These are phyloP conservation scores for Conops quadrifasciatus DNA, from an alignment of 2,888 invertebrate species.

Conservation along the genomic window DNA sequence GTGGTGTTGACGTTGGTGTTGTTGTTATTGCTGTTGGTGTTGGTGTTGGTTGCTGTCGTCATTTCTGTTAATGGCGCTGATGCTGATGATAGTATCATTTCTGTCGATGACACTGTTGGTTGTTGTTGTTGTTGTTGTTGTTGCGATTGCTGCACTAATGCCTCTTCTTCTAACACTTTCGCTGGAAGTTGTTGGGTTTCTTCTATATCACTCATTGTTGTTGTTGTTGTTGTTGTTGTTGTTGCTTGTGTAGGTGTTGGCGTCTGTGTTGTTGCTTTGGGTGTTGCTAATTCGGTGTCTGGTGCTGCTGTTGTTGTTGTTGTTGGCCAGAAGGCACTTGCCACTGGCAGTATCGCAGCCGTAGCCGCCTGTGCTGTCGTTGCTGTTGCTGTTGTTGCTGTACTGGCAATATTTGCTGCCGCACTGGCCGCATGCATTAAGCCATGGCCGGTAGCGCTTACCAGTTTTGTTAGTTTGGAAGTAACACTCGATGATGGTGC, in stretches of 20 bases:
- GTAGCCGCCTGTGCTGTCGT: slow-evolving; percentile 46
- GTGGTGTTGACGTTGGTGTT: neutral
- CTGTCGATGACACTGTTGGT: slow-evolving; percentile 28
- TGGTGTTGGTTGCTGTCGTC: slow-evolving; percentile 5
- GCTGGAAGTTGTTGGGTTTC: slow-evolving; percentile 12
- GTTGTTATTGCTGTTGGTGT: slow-evolving; percentile 13
- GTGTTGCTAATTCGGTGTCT: slow-evolving; percentile 23
- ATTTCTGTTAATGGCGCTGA: slow-evolving; percentile 22
- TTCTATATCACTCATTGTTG: neutral
- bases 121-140: slow-evolving; percentile 36
- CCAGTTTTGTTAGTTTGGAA: slow-evolving; percentile 60
- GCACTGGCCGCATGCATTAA: slow-evolving; percentile 53
- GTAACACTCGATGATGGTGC: slow-evolving; percentile 50
- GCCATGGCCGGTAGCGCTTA: slow-evolving; percentile 58
- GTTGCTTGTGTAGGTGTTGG: neutral
- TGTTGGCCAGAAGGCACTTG: slow-evolving; percentile 48
- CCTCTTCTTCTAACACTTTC: neutral
- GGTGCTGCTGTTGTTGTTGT: slow-evolving; percentile 34
- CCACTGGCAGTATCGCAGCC: slow-evolving; percentile 51
- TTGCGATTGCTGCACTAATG: slow-evolving; percentile 16
- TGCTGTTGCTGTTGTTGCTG: slow-evolving; percentile 49
- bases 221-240: slow-evolving; percentile 20
- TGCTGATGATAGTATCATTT: slow-evolving; percentile 22
- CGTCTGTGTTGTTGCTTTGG: slow-evolving; percentile 30
- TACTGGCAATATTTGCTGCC: slow-evolving; percentile 50